Base-by-base conservation (phyloP, 2,888 invertebrate species). In the Didymodactylos carnosus region DNA sequence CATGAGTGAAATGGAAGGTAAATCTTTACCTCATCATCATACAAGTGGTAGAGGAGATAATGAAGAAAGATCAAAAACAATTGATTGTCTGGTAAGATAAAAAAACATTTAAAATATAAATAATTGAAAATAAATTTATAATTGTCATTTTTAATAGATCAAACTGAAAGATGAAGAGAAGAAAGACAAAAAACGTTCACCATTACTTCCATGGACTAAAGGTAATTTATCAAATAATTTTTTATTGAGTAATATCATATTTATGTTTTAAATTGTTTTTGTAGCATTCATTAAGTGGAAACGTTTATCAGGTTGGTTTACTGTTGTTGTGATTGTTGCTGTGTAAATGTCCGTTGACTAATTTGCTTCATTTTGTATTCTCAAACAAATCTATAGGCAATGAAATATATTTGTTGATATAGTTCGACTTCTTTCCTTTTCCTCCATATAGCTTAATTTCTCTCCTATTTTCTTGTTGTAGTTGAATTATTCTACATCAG, bases 141-240 rank as follows among this genome's bases (percentile, higher is more conserved):
- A 46, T 3, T n/a, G 29, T 62, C 11, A 2, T 35, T 62, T n/a
- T 35, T 35, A 8, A 46, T 62, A 62, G 62, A n/a, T 3, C 11
- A 62, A 62, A 35, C 19, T 62, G 10, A 62, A 62, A 35, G 62
- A 62, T n/a, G 62, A 62, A 35, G 62, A 62, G 19, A 62, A 62
- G 0, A 92, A 92, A 78, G 92, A 92, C 82, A 87, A 91, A 19
- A 88, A 92, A n/a, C 87, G 92, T 73, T 90, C 92, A 81, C 92
- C 92, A 0, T 85, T 94, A 53, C 85, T 94, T 73, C 93, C 93
- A 1, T 94, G 94, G 93, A 88, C 89, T 78, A 79, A 78, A 77
- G 78, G 80, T 77, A 78, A 78, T 76, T 70, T 14, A 3, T 3
- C 14, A 25, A 16, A 3, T 13, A 10, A 13, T 49, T 6, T 29